These are phyloP conservation scores for Clistopyga incitator DNA, from an alignment of 2,888 invertebrate genomes.

Conservation along the genomic window DNA sequence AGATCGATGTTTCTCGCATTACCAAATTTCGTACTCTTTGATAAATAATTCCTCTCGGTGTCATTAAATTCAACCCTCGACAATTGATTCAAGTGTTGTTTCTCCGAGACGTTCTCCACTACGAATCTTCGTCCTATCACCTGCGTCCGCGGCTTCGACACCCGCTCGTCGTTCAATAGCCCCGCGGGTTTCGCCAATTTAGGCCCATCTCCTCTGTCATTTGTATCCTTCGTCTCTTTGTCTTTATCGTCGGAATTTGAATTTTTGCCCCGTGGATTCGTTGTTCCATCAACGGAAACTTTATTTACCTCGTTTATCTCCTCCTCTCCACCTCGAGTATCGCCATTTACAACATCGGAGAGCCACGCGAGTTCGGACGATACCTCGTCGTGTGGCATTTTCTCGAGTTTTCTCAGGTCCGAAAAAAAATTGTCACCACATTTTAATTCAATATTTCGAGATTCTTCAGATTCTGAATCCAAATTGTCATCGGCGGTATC, in stretches of 20 bases:
- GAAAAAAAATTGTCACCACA: conserved; percentile 29
- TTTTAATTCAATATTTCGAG: neutral
- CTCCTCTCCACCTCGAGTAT: neutral
- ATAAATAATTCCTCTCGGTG: conserved; percentile 70
- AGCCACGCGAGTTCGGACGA: conserved; percentile 25
- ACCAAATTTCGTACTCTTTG: conserved; percentile 74
- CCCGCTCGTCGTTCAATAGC: conserved; percentile 39
- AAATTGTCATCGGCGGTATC: conserved; percentile 35
- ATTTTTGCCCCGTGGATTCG: too few relatives aligned
- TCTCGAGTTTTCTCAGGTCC: conserved; percentile 36
- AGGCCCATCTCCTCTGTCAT: neutral
- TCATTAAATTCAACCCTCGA: conserved; percentile 72
- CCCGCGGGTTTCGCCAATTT: conserved; percentile 1
- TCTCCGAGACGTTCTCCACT: conserved; percentile 81
- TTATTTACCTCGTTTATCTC: neutral
- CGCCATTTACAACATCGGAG: conserved; percentile 12
- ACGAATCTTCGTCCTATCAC: conserved; percentile 79
- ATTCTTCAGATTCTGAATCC: conserved; percentile 72
- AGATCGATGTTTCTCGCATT: conserved; percentile 80
- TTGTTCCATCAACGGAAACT: conserved; percentile 2
- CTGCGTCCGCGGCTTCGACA: conserved; percentile 69
- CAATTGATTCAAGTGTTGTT: conserved; percentile 79
- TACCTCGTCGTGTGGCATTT: conserved; percentile 27
- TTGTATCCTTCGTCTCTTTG: neutral
- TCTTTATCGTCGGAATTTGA: neutral